Percentiles rank a stretch among this genome's conserved stretches.
Evolutionary conservation across 2,888 invertebrate genomes (phyloP).

Genomic region (Ligdia adustata): DNA sequence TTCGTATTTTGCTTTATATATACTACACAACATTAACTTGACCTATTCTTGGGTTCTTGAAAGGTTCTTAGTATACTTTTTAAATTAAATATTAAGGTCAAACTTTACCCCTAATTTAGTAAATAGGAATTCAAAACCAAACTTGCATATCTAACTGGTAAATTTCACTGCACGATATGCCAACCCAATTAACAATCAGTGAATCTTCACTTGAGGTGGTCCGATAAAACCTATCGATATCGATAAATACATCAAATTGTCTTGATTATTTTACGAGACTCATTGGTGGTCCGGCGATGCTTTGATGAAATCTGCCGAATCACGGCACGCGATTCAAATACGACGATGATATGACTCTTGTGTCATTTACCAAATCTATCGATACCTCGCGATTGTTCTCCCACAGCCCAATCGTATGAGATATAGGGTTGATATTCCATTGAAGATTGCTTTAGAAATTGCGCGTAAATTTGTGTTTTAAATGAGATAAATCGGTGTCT

Average conservation of each 20-base stretch:
- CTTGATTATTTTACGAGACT: conserved; percentile 54
- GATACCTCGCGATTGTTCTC: neutral
- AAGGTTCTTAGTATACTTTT: no score
- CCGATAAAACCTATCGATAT: conserved; percentile 45
- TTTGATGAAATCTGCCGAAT: conserved; percentile 79
- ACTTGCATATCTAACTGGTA: no score
- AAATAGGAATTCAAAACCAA: no score
- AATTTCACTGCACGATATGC: neutral
- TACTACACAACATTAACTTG: no score
- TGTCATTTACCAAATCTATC: conserved; percentile 39
- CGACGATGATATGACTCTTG: conserved; percentile 79
- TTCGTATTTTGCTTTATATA: no score
- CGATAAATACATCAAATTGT: conserved; percentile 37
- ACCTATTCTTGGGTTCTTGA: no score
- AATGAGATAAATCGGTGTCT: conserved; percentile 73
- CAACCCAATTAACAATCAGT: conserved; percentile 12
- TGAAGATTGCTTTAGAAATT: conserved; percentile 26
- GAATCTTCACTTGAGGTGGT: conserved; percentile 20
- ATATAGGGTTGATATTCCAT: conserved; percentile 27
- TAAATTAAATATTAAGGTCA: no score
- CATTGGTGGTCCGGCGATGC: conserved; percentile 78
- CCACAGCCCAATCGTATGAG: conserved; percentile 16
- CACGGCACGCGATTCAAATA: conserved; percentile 81
- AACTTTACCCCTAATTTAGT: no score
- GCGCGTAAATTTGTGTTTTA: conserved; percentile 38